Evolutionary conservation across 2,113 vertebrate genomes (phyloP), one percentile per base, ranked within the genome.

Genomic region (Gavialis gangeticus): DNA sequence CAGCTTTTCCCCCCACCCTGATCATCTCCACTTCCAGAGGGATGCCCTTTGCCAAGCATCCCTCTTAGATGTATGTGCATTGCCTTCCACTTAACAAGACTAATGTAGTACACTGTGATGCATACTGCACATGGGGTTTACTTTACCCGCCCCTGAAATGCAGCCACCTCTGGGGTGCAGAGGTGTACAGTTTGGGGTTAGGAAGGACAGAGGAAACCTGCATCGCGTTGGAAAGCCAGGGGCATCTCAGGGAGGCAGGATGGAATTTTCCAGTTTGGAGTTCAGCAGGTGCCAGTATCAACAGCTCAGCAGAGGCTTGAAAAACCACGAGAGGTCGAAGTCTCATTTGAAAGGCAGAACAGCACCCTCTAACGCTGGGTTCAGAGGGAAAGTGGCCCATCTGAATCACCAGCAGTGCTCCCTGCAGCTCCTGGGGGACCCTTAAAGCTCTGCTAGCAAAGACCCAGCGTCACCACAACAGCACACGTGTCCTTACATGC

Each of bases 1-100:
- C 54, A 57, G 67, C 78, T 92, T 97, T 90, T 56, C 96, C 96
- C 96, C 84, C 87, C 75, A 55, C 85, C 96, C 94, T 0, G 37
- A 92, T 97, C 95, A 96, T 57, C 91, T 93, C 79, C 92, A 30
- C 1, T 76, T 67, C 24, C 88, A 5, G 85, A 37, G 57, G 83
- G 75, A 85, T 76, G 60, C 79, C 64, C 0, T 1, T 46, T 93
- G 93, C 91, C 95, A 92, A 75, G 71, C 2, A 13, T 62, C 60
- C 37, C 85, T 89, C 91, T 76, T 28, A 1, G 56, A 85, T 89
- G 91, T 11, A 4, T 1, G 89, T 22, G 90, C 46, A 92, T 89
- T 1, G 87, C 18, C 79, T 56, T 54, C 82, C 64, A 0, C 69
- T 59, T 54, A 81, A 21, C 67, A 0, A 46, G 73, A 58, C 69